Conservation (phyloP, 2,888 invertebrate genomes). For the Diaphora mendica region DNA sequence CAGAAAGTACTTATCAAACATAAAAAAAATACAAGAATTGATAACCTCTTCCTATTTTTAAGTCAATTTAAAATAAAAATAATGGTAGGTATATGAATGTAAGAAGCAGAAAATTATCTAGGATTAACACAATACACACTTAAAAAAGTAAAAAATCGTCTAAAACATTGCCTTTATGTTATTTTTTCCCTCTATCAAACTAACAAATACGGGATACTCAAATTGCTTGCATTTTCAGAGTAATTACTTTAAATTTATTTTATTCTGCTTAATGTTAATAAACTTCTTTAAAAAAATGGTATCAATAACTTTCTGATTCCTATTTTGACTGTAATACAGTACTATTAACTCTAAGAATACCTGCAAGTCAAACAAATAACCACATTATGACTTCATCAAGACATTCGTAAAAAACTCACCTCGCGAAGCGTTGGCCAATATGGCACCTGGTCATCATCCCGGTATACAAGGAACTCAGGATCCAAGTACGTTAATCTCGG, state of each 20-base stretch:
- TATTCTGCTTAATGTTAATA: no score
- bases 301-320: not conserved
- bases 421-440: conserved; percentile 88
- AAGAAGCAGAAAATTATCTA: no score
- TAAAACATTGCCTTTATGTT: no score
- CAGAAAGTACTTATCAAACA: no score
- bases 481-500: conserved; percentile 86
- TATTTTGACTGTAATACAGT: not conserved
- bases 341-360: no score
- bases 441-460: conserved; percentile 70
- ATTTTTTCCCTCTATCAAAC: not conserved
- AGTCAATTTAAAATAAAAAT: no score
- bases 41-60: no score
- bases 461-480: conserved; percentile 82
- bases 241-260: no score
- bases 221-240: not conserved
- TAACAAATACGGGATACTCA: not conserved
- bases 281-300: not conserved
- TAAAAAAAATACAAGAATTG: no score
- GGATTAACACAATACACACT: no score
- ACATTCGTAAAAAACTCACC: conserved; percentile 64
- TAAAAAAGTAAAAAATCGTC: no score
- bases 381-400: not conserved
- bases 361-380: not conserved
- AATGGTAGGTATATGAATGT: no score